Evolutionary conservation across 2,888 invertebrate genomes (phyloP).

Genomic region (Temnothorax ravouxi): DNA sequence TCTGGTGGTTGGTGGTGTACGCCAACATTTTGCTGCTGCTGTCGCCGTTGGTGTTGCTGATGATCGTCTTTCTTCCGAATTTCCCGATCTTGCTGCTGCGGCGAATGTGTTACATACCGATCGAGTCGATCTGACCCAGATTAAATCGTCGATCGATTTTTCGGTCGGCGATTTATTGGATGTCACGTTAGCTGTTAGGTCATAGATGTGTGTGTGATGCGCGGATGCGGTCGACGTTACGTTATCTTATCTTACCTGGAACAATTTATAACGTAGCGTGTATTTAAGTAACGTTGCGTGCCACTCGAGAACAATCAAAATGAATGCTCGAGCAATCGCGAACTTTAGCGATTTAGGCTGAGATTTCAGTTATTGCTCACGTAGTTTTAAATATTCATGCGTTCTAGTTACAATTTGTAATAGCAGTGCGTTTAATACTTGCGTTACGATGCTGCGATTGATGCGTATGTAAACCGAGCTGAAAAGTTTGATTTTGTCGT

Average conservation of each 20-base stretch:
- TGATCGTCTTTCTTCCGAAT: constrained; percentile 90
- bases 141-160: background rate
- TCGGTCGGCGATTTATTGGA: constrained; percentile 20
- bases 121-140: constrained; percentile 87
- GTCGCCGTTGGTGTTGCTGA: constrained; percentile 90
- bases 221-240: background rate
- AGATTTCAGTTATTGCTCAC: constrained; percentile 7
- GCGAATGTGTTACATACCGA: constrained; percentile 90
- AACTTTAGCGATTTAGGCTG: background rate
- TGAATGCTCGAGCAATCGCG: background rate
- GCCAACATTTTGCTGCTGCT: constrained; percentile 89
- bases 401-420: background rate
- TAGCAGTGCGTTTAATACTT: background rate
- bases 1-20: constrained; percentile 90
- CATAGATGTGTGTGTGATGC: background rate
- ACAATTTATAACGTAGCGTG: background rate
- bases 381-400: constrained; percentile 10
- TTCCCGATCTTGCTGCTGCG: constrained; percentile 90
- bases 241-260: background rate
- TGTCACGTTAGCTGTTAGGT: background rate
- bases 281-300: background rate
- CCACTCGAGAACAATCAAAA: constrained; percentile 23
- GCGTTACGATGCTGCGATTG: background rate
- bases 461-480: background rate
- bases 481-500: background rate